Evolutionary conservation across 1,140 invertebrate species (phyloP).

Genomic region (Pogonus chalceus): DNA sequence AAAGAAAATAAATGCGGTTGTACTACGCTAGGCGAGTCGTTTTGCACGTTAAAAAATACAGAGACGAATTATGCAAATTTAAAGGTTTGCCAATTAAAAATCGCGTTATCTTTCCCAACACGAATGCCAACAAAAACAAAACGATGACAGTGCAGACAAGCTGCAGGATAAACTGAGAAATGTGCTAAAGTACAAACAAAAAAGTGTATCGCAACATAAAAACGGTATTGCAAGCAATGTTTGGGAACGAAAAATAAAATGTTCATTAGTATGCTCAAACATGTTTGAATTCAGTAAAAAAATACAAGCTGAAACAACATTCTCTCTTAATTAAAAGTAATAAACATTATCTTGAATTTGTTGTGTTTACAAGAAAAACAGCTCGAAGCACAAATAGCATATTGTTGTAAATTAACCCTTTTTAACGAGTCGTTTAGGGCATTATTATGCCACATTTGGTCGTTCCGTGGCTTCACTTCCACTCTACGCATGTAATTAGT

Average conservation of each 20-base stretch:
- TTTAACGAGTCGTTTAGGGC: not conserved
- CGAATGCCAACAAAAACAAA: slow-evolving; percentile 5
- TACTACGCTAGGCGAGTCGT: no score
- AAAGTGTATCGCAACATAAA: not conserved
- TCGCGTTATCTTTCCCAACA: slow-evolving; percentile 4
- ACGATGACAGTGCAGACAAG: not conserved
- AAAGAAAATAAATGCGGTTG: no score
- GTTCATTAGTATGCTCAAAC: slow-evolving; percentile 5
- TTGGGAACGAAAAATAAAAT: slow-evolving; percentile 3
- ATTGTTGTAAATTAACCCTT: not conserved
- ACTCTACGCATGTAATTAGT: no score
- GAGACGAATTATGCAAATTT: slow-evolving; percentile 3
- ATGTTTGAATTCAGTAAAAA: slow-evolving; percentile 5
- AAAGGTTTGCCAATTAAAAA: slow-evolving; percentile 6
- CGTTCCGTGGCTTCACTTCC: no score
- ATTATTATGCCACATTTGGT: no score
- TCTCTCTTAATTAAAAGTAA: slow-evolving; percentile 6
- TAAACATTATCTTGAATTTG: slow-evolving; percentile 7
- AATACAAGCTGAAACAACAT: slow-evolving; percentile 6
- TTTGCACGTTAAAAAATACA: not conserved
- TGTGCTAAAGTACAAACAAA: not conserved
- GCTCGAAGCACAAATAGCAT: not conserved
- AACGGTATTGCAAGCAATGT: not conserved
- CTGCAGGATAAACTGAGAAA: slow-evolving; percentile 2
- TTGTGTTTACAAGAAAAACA: slow-evolving; percentile 6